Evolutionary conservation across 2,888 invertebrate species (phyloP).

Genomic region (Imbricaverruca yamaguchii): DNA sequence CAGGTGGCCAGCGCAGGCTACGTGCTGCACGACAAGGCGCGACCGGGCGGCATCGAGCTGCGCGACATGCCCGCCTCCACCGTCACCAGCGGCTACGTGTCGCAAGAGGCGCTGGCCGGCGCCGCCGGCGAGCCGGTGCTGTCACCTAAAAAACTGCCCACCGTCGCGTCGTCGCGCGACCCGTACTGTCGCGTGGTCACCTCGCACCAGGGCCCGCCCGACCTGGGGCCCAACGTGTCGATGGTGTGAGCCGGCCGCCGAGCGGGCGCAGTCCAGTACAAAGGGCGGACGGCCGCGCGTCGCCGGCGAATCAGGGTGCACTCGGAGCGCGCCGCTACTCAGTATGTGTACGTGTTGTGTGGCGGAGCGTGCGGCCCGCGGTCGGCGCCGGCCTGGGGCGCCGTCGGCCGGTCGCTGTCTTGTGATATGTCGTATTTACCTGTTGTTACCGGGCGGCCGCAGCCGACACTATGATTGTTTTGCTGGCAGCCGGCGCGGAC

Average conservation of each 20-base stretch:
- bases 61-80: neutral
- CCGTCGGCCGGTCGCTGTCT: neutral
- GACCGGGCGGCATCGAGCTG: neutral
- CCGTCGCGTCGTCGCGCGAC: constrained; percentile 8
- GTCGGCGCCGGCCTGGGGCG: neutral
- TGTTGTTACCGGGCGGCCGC: constrained; percentile 4
- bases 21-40: neutral
- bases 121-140: constrained; percentile 8
- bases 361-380: neutral
- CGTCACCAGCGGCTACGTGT: constrained; percentile 1
- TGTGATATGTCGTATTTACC: constrained; percentile 17
- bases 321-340: no score
- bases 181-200: constrained; percentile 6
- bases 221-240: constrained; percentile 17
- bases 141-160: constrained; percentile 6
- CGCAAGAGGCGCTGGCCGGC: neutral
- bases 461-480: neutral
- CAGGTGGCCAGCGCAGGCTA: neutral
- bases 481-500: neutral
- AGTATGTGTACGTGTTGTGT: neutral
- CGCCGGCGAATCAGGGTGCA: constrained; percentile 8
- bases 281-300: neutral
- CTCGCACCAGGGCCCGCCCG: constrained; percentile 10
- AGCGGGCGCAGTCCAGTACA: constrained; percentile 5
- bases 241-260: constrained; percentile 7